These are phyloP conservation scores for Chrysotoxum bicinctum DNA, from an alignment of 2,888 invertebrate genomes.

Conservation along the genomic window DNA sequence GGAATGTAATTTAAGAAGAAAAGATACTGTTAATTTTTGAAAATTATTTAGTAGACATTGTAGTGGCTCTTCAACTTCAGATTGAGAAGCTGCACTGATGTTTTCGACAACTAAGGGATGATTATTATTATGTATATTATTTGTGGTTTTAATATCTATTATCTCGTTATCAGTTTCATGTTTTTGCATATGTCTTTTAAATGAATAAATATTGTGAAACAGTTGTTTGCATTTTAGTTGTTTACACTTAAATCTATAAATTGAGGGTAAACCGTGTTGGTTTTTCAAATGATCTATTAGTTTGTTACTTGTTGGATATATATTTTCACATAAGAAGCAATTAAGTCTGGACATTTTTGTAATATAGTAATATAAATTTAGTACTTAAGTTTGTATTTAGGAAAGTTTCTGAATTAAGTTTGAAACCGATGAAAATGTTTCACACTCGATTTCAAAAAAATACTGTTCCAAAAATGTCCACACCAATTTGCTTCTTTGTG, in stretches of 20 bases:
- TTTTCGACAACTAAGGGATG: background rate
- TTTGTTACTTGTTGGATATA: background rate
- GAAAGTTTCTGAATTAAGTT: background rate
- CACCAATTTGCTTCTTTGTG: slow-evolving; percentile 15
- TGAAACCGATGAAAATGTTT: background rate
- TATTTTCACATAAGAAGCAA: background rate
- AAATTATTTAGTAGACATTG: background rate
- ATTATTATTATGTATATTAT: background rate
- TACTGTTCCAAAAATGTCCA: slow-evolving; percentile 20
- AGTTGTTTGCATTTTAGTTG: background rate
- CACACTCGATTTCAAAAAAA: slow-evolving; percentile 26
- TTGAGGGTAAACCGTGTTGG: background rate
- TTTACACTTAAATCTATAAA: background rate
- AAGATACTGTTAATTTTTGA: background rate
- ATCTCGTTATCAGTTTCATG: background rate
- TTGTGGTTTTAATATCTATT: background rate
- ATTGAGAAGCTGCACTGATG: background rate
- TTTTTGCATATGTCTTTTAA: background rate
- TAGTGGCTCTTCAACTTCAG: background rate
- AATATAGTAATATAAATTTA: background rate
- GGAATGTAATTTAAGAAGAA: slow-evolving; percentile 1
- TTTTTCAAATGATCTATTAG: background rate
- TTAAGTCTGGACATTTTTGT: background rate
- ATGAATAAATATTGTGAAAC: background rate
- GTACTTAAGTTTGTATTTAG: background rate